Conservation (phyloP, 1,140 invertebrate species). For the Formica selysi region DNA sequence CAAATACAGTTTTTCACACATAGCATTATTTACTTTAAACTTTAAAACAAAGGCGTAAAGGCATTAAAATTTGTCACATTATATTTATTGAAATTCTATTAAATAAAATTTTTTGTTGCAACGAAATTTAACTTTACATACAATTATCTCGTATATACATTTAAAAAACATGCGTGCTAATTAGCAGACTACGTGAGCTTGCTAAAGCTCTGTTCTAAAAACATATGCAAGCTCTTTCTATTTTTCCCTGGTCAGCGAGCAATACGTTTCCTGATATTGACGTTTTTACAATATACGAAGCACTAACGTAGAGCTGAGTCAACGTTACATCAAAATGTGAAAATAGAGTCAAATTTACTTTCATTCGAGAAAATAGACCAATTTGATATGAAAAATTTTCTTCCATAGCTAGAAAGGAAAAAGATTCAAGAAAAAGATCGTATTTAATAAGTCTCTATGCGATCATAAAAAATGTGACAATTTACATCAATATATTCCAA, state of each 20-base stretch:
- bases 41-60: slow-evolving; percentile 6
- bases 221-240: slow-evolving; percentile 16
- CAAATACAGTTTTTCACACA: neutral
- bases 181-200: slow-evolving; percentile 9
- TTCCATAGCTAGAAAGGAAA: neutral
- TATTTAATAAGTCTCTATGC: neutral
- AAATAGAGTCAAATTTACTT: slow-evolving; percentile 48
- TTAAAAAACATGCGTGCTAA: slow-evolving; percentile 17
- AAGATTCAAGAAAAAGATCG: neutral
- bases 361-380: slow-evolving; percentile 3
- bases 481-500: neutral
- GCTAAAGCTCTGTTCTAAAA: slow-evolving; percentile 13
- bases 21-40: neutral
- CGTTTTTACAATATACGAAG: slow-evolving; percentile 68
- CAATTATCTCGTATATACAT: neutral
- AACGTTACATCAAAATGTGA: slow-evolving; percentile 48
- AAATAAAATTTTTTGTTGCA: neutral
- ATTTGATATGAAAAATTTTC: neutral
- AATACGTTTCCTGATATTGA: slow-evolving; percentile 72
- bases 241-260: slow-evolving; percentile 35
- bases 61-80: neutral
- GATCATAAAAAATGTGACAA: neutral
- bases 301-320: slow-evolving; percentile 48
- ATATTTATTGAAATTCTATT: neutral
- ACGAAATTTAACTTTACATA: neutral